Evolutionary conservation across 1,140 invertebrate species (phyloP).

Genomic region (Drosophila paulistorum): DNA sequence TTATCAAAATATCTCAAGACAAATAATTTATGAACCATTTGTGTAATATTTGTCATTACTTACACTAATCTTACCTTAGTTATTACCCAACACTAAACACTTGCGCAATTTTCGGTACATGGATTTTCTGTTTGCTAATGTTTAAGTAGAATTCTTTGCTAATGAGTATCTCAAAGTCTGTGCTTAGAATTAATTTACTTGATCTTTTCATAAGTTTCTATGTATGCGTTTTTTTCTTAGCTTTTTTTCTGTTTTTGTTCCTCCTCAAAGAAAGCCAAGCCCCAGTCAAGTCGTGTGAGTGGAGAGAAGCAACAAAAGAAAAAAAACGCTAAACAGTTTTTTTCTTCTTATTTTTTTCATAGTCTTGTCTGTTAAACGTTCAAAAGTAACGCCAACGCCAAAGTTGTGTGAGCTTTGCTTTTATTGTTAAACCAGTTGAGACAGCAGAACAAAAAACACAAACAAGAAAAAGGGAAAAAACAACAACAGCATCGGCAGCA

Average conservation of each 20-base stretch:
- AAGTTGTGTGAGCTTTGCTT: constrained; percentile 57
- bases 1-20: too few species aligned
- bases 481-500: constrained; percentile 29
- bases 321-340: constrained; percentile 57
- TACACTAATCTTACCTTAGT: too few species aligned
- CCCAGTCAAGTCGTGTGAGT: constrained; percentile 60
- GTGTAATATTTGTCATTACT: too few species aligned
- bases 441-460: constrained; percentile 36
- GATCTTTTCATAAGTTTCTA: constrained; percentile 55
- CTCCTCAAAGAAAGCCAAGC: constrained; percentile 73
- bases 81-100: too few species aligned
- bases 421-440: constrained; percentile 75
- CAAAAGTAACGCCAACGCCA: constrained; percentile 71
- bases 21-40: too few species aligned
- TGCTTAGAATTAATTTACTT: background rate
- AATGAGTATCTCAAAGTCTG: background rate
- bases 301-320: constrained; percentile 60
- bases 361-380: constrained; percentile 54
- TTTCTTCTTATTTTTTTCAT: constrained; percentile 32
- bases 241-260: constrained; percentile 11
- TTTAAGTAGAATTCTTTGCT: background rate
- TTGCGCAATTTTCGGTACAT: too few species aligned
- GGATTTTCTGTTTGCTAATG: too few species aligned
- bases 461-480: background rate
- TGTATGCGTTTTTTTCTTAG: constrained; percentile 35